phyloP scores from a whole-genome alignment of 2,888 invertebrate species.

The Adelphocoris suturalis region DNA sequence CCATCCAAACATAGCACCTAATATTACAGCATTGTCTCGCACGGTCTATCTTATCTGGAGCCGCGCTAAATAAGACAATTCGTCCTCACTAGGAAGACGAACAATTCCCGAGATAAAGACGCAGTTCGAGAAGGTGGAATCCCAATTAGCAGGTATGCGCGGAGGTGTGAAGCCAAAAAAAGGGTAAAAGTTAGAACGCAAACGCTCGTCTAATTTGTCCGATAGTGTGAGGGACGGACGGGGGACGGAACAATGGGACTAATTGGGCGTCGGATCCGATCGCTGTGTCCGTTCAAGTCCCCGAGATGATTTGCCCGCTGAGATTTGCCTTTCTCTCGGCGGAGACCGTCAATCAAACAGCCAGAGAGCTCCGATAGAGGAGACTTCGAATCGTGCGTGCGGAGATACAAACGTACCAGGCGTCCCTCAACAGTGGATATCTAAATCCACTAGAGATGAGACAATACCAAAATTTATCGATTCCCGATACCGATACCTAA shows the following conservation, averaged over 20 bases:
- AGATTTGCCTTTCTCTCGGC: constrained; percentile 22
- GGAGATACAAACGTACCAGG: too few species aligned
- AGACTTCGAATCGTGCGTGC: too few species aligned
- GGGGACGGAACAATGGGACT: constrained; percentile 35
- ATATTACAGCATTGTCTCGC: background rate
- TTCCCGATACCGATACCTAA: too few species aligned
- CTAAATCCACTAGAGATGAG: too few species aligned
- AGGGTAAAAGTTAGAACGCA: too few species aligned
- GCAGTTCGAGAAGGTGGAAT: constrained; percentile 27
- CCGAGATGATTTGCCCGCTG: background rate
- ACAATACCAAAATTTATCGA: too few species aligned
- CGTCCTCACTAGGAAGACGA: background rate
- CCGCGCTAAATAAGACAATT: background rate
- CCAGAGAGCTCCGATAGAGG: background rate
- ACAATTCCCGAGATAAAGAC: constrained; percentile 45
- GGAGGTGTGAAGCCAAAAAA: constrained; percentile 8
- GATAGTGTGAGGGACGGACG: background rate
- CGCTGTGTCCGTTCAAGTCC: background rate
- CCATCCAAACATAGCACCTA: background rate
- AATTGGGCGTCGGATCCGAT: constrained; percentile 45
- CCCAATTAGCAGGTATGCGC: constrained; percentile 49
- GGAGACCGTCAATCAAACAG: background rate
- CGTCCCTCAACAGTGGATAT: too few species aligned
- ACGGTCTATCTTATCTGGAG: background rate
- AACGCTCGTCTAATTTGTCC: constrained; percentile 46